These are phyloP conservation scores for Limenitis camilla DNA, from an alignment of 2,888 invertebrate species.

Conservation along the genomic window DNA sequence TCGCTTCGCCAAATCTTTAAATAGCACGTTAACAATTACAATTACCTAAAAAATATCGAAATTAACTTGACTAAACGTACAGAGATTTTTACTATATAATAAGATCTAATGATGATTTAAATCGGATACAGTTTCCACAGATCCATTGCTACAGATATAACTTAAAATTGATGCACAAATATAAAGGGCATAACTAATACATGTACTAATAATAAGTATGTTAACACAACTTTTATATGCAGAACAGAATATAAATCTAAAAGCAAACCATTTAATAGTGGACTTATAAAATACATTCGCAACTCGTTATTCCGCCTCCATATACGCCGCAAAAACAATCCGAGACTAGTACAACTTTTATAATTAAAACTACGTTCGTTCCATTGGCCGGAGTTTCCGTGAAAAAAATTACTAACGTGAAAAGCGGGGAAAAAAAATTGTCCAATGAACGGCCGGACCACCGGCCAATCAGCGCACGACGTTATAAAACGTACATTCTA, in stretches of 20 bases:
- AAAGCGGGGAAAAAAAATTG: constrained; percentile 65
- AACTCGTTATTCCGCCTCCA: constrained; percentile 17
- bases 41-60: too few species aligned
- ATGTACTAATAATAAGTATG: background rate
- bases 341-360: constrained; percentile 48
- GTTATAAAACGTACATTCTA: constrained; percentile 62
- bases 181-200: too few species aligned
- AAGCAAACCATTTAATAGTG: constrained; percentile 7
- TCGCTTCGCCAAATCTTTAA: background rate
- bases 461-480: constrained; percentile 50
- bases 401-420: constrained; percentile 58
- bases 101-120: too few species aligned
- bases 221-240: background rate
- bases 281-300: constrained; percentile 20
- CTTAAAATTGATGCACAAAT: too few species aligned
- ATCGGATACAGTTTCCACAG: too few species aligned
- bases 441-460: constrained; percentile 51
- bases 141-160: too few species aligned
- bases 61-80: too few species aligned
- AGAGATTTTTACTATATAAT: too few species aligned
- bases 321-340: constrained; percentile 22
- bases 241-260: constrained; percentile 8
- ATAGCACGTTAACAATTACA: background rate
- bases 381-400: constrained; percentile 64
- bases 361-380: constrained; percentile 62